Evolutionary conservation across 1,140 invertebrate genomes (phyloP).

Genomic region (Eulimnadia texana): DNA sequence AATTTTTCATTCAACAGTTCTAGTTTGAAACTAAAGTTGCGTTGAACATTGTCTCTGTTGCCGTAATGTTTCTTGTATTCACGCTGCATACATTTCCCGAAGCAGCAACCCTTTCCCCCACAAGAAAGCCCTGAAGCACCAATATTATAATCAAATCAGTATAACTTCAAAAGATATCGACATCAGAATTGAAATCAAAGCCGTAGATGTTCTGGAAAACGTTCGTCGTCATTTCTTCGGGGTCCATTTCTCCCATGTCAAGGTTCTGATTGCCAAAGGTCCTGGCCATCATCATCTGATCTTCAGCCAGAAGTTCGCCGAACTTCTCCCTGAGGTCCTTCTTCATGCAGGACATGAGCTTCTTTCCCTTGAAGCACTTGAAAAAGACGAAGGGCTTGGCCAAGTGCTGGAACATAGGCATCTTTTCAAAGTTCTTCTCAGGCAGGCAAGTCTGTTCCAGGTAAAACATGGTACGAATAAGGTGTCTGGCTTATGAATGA

Average conservation of each 20-base stretch:
- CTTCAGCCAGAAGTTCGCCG: background rate
- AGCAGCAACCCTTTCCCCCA: background rate
- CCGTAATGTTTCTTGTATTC: too few species aligned
- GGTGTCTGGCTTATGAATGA: too few species aligned
- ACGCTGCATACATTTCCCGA: too few species aligned
- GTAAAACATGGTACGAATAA: background rate
- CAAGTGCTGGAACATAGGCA: background rate
- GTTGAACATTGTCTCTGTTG: too few species aligned
- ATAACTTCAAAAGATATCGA: conserved; percentile 5
- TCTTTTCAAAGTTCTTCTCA: conserved; percentile 7
- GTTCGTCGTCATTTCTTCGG: background rate
- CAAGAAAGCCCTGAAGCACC: background rate
- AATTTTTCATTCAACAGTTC: too few species aligned
- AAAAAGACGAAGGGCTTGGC: conserved; percentile 4
- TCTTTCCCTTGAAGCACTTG: conserved; percentile 8
- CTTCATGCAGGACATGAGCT: conserved; percentile 10
- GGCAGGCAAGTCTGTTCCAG: conserved; percentile 2
- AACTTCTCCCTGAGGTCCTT: conserved; percentile 7
- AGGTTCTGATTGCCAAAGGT: background rate
- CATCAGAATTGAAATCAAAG: conserved; percentile 1
- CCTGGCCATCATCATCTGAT: background rate
- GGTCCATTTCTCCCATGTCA: background rate
- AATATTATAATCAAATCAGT: too few species aligned
- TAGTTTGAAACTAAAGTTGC: too few species aligned
- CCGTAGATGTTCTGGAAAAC: conserved; percentile 6